Conservation (phyloP, 2,797 vertebrate genomes). For the Acridotheres tristis region DNA sequence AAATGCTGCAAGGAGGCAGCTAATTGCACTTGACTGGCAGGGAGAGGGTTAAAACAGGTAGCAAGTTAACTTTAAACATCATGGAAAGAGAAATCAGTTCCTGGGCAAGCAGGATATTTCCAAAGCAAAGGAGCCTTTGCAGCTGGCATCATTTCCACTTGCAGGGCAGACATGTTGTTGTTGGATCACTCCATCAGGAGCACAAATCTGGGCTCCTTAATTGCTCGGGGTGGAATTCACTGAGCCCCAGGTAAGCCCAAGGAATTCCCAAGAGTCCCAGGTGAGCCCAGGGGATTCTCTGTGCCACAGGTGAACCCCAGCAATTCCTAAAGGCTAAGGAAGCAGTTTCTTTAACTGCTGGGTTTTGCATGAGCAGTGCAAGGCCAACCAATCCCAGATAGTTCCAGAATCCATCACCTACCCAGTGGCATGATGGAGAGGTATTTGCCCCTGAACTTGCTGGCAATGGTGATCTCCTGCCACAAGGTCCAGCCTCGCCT, state of each 20-base stretch:
- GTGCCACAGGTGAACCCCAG: background rate
- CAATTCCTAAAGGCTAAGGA: background rate
- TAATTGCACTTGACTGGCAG: background rate
- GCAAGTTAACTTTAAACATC: background rate
- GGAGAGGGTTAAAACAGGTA: background rate
- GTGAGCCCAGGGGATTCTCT: accelerated
- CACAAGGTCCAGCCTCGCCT: slow-evolving; percentile 93
- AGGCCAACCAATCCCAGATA: accelerated
- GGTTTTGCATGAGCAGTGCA: accelerated
- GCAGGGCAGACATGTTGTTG: background rate
- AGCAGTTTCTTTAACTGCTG: background rate
- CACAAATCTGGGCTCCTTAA: background rate
- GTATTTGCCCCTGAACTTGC: slow-evolving; percentile 99
- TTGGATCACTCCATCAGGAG: background rate
- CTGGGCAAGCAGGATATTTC: background rate
- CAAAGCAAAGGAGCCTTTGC: background rate
- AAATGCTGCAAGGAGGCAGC: background rate
- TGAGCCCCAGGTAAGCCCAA: background rate
- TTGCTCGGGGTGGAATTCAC: background rate
- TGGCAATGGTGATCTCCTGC: slow-evolving; percentile 99
- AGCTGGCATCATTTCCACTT: background rate
- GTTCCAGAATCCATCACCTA: slow-evolving; percentile 63
- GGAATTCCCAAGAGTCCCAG: background rate
- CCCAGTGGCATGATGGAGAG: slow-evolving; percentile 98
- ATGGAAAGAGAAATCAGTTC: background rate